A percentile compares a stretch with the other conserved stretches of the same genome.
phyloP scores from a whole-genome alignment of 2,888 invertebrate genomes.

The Zhuqinia jingwanae region DNA sequence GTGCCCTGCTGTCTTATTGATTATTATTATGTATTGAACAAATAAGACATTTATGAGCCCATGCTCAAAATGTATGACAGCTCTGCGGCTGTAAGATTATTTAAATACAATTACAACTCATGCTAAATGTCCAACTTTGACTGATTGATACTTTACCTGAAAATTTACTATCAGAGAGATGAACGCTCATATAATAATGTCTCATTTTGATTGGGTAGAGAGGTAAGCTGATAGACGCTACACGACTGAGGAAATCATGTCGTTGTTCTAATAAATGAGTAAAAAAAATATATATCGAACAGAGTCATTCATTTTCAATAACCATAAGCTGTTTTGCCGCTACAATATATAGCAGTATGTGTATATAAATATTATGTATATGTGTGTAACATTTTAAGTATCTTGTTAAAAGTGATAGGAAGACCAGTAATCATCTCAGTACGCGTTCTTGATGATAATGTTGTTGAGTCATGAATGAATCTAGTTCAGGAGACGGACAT shows the following conservation, averaged over 20 bases:
- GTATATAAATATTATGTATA: too few species aligned
- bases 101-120: conserved; percentile 60
- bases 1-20: conserved; percentile 50
- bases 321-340: not conserved
- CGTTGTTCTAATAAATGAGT: conserved; percentile 41
- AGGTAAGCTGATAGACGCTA: conserved; percentile 36
- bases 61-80: conserved; percentile 29
- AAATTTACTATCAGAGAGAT: not conserved
- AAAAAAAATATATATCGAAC: conserved; percentile 7
- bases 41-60: conserved; percentile 62
- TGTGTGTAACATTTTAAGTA: conserved; percentile 24
- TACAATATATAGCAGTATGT: too few species aligned
- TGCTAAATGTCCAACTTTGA: conserved; percentile 41
- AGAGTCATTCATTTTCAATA: conserved; percentile 36
- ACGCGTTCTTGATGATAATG: conserved; percentile 16
- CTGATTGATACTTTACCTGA: conserved; percentile 45
- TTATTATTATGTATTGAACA: conserved; percentile 45
- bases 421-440: conserved; percentile 47
- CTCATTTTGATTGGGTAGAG: not conserved
- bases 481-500: conserved; percentile 54
- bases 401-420: conserved; percentile 66
- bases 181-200: not conserved
- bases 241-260: conserved; percentile 30
- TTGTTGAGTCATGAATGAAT: conserved; percentile 51
- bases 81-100: conserved; percentile 5